A percentile compares a stretch with the other conserved stretches of the same genome.
Evolutionary conservation across 2,113 vertebrate genomes (phyloP).

Genomic region (Thalassarche chlororhynchos): DNA sequence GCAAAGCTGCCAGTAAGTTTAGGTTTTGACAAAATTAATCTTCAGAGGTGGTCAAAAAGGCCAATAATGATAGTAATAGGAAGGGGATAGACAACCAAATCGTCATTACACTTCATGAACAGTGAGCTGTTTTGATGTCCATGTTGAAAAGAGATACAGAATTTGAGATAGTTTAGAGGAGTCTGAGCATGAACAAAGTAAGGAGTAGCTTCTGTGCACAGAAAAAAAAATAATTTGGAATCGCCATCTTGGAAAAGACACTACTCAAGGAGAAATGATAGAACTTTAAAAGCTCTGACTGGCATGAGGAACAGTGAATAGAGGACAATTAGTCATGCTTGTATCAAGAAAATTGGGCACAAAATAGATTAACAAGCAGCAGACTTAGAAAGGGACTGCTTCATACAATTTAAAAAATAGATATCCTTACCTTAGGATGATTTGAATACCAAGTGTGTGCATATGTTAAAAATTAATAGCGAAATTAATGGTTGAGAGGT

Average conservation of each 20-base stretch:
- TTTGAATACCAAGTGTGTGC: not conserved
- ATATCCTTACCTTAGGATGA: not conserved
- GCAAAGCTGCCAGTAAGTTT: not conserved
- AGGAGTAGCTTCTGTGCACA: not conserved
- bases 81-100: not conserved
- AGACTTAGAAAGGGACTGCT: not conserved
- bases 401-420: not conserved
- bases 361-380: not conserved
- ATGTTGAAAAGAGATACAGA: not conserved
- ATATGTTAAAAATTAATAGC: conserved; percentile 32
- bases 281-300: not conserved
- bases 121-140: not conserved
- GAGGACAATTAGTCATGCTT: not conserved
- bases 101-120: not conserved
- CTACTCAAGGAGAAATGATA: not conserved
- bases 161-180: not conserved
- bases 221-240: not conserved
- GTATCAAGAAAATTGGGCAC: not conserved
- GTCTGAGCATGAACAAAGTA: not conserved
- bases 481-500: conserved; percentile 16
- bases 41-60: not conserved
- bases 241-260: not conserved
- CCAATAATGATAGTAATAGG: not conserved
- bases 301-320: not conserved
- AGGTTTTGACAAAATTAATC: not conserved